phyloP scores from a whole-genome alignment of 1,140 invertebrate species.

The Oedothorax gibbosus region DNA sequence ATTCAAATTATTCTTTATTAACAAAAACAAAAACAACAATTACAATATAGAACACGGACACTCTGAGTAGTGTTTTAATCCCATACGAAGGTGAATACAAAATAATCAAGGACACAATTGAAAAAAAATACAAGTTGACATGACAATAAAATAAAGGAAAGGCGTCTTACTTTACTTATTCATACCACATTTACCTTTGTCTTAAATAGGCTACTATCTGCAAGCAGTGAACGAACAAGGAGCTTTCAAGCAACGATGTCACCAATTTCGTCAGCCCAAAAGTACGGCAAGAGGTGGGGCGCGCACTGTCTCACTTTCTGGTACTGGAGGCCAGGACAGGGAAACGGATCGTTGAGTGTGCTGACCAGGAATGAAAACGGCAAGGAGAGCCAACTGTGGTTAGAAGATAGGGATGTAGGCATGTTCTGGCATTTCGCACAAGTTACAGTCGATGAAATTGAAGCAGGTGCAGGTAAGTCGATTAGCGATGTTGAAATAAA shows the following conservation, averaged over 20 bases:
- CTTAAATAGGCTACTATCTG: constrained; percentile 45
- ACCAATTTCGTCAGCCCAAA: constrained; percentile 36
- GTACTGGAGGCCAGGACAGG: constrained; percentile 41
- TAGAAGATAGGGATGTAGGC: constrained; percentile 16
- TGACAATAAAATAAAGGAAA: too few species aligned
- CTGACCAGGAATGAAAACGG: background rate
- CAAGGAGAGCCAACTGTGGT: constrained; percentile 9
- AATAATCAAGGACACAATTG: too few species aligned
- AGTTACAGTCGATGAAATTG: constrained; percentile 6
- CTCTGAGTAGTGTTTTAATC: too few species aligned
- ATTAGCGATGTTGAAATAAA: too few species aligned
- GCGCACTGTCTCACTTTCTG: constrained; percentile 53
- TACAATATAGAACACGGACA: too few species aligned
- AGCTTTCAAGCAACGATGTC: background rate
- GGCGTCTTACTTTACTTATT: too few species aligned
- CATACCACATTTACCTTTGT: background rate
- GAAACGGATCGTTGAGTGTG: constrained; percentile 31
- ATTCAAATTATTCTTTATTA: too few species aligned
- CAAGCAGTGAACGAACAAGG: constrained; percentile 17
- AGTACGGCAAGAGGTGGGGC: background rate
- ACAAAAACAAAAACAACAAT: too few species aligned
- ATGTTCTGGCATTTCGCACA: constrained; percentile 54
- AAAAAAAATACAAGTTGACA: too few species aligned
- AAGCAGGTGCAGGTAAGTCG: constrained; percentile 14
- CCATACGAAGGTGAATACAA: too few species aligned